Evolutionary conservation across 2,888 invertebrate species (phyloP).

Genomic region (Polydrusus cervinus): DNA sequence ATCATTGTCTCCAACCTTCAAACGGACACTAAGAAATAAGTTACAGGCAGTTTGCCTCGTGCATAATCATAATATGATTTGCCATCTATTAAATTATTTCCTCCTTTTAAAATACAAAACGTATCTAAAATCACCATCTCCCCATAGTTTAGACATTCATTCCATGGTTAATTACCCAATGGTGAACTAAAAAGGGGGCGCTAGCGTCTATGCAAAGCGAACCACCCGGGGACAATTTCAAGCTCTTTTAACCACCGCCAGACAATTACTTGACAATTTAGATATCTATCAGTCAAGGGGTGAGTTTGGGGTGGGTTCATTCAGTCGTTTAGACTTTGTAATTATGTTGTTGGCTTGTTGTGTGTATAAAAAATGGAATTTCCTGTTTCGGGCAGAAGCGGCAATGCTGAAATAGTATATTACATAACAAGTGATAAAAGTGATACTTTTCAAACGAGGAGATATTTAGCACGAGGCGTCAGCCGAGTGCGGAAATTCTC

Average conservation of each 20-base stretch:
- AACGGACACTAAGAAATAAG: too few species aligned
- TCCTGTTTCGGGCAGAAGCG: too few species aligned
- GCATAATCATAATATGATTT: not conserved
- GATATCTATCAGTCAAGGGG: constrained; percentile 67
- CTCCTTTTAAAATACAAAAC: not conserved
- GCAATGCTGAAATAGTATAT: not conserved
- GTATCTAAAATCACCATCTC: constrained; percentile 34
- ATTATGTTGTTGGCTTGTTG: not conserved
- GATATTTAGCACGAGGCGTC: too few species aligned
- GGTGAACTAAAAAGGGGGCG: constrained; percentile 63
- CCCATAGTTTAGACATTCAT: constrained; percentile 58
- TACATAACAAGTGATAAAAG: too few species aligned
- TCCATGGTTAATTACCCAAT: constrained; percentile 70
- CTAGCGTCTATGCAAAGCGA: constrained; percentile 64
- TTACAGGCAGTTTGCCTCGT: too few species aligned
- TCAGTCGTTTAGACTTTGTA: constrained; percentile 1
- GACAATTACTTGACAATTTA: constrained; percentile 72
- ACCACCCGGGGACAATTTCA: constrained; percentile 71
- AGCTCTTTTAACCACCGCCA: constrained; percentile 72
- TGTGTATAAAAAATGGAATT: not conserved
- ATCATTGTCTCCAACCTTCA: too few species aligned
- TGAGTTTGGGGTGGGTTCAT: constrained; percentile 51
- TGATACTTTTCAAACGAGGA: too few species aligned
- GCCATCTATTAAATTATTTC: not conserved
- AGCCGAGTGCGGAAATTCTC: too few species aligned